Percentiles rank a stretch among this genome's conserved stretches.
These are phyloP conservation scores for Falcunculus frontatus DNA, from an alignment of 2,113 vertebrate species.

Conservation along the genomic window DNA sequence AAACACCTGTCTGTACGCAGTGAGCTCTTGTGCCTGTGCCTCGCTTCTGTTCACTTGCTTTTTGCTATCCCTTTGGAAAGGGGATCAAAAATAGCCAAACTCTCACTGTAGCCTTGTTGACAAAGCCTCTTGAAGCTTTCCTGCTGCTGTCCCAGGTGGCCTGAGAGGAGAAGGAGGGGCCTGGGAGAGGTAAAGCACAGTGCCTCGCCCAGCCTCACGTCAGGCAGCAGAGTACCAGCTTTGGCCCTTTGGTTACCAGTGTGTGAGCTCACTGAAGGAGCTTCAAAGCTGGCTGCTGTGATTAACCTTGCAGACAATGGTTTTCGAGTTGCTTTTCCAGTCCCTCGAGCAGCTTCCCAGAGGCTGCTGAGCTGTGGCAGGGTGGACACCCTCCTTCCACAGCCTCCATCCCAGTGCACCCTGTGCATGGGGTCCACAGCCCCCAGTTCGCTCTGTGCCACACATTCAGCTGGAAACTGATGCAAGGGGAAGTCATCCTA, in stretches of 20 bases:
- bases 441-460: rapidly evolving
- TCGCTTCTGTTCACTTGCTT: neutral
- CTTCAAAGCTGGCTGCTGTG: neutral
- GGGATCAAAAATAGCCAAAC: neutral
- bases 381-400: neutral
- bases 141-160: neutral
- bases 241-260: neutral
- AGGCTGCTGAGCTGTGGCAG: neutral
- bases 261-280: neutral
- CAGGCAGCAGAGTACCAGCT: neutral
- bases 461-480: neutral
- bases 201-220: rapidly evolving
- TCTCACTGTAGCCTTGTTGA: neutral
- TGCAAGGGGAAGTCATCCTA: neutral
- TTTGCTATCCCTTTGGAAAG: neutral
- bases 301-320: neutral
- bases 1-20: neutral
- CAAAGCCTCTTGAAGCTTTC: neutral
- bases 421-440: rapidly evolving
- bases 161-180: neutral
- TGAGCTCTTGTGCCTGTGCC: rapidly evolving
- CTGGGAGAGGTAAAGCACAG: neutral
- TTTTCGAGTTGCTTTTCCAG: neutral
- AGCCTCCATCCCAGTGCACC: neutral
- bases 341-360: rapidly evolving